Conservation (phyloP, 2,888 invertebrate species). For the Drosophila borealis region DNA sequence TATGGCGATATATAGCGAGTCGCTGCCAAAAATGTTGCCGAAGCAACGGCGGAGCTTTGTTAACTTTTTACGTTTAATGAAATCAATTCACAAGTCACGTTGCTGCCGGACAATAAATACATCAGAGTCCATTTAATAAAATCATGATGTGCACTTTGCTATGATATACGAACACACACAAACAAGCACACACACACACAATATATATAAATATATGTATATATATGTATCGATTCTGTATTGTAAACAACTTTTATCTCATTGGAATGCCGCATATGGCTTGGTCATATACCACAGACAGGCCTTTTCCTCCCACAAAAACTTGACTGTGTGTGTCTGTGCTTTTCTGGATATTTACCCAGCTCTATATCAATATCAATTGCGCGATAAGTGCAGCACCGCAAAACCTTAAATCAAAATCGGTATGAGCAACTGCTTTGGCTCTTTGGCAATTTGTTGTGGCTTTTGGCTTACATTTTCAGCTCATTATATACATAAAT, state of each 20-base stretch:
- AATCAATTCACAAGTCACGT: constrained; percentile 84
- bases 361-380: constrained; percentile 60
- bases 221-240: constrained; percentile 66
- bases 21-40: constrained; percentile 65
- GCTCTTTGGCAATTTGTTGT: constrained; percentile 58
- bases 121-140: constrained; percentile 84
- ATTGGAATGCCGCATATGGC: constrained; percentile 75
- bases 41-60: constrained; percentile 67
- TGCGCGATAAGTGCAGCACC: constrained; percentile 69
- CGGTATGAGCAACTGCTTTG: constrained; percentile 48
- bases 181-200: constrained; percentile 22
- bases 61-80: constrained; percentile 82
- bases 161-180: constrained; percentile 51
- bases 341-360: constrained; percentile 26
- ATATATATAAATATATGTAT: constrained; percentile 16
- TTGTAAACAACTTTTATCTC: constrained; percentile 74
- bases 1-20: constrained; percentile 59
- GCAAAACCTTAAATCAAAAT: constrained; percentile 66
- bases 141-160: constrained; percentile 83
- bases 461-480: constrained; percentile 47
- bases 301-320: constrained; percentile 17
- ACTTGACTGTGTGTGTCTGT: not conserved
- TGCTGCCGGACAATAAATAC: constrained; percentile 84
- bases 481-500: constrained; percentile 37
- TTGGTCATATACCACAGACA: constrained; percentile 25